Base-by-base conservation (phyloP, 1,140 invertebrate genomes). In the Wasmannia auropunctata region DNA sequence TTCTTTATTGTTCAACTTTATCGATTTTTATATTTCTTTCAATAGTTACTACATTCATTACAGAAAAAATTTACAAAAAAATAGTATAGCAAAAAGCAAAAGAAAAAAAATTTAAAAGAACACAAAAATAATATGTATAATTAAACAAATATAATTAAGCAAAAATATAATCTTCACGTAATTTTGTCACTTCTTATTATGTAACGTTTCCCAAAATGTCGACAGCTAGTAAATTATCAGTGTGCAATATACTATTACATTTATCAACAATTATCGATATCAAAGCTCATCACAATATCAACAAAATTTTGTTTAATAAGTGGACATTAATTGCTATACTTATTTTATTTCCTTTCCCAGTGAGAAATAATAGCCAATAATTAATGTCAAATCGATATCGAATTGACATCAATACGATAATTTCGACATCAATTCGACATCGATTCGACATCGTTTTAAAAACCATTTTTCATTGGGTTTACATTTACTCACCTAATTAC, bases 231-330 rank as follows among this genome's bases (percentile, higher is more conserved):
- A 63, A 34, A n/a, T 63, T 34, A 63, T n/a, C 8, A 63, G 0
- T 34, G 19, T 62, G 19, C 16, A n/a, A 34, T 31, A 7, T 31
- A 7, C 60, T 63, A 31, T 62, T 63, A 63, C n/a, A n/a, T n/a
- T n/a, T n/a, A n/a, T n/a, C n/a, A n/a, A 16, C n/a, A 34, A 34
- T 63, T 62, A 62, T 62, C 19, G 60, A 63, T n/a, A 63, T 63
- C 3, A 34, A 34, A 62, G 7, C 3, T 34, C 6, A n/a, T n/a
- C n/a, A n/a, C 1, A 8, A n/a, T 51, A 7, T 19, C 2, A 51
- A 51, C 19, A 19, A 51, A 51, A 4, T 51, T 51, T 51, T 6
- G n/a, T n/a, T n/a, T n/a, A n/a, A n/a, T n/a, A n/a, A n/a, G n/a
- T n/a, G n/a, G n/a, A n/a, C n/a, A n/a, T n/a, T n/a, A n/a, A n/a